Evolutionary conservation across 2,888 invertebrate species (phyloP), one percentile per base, ranked within the genome.

Genomic region (Nephrotoma appendiculata): DNA sequence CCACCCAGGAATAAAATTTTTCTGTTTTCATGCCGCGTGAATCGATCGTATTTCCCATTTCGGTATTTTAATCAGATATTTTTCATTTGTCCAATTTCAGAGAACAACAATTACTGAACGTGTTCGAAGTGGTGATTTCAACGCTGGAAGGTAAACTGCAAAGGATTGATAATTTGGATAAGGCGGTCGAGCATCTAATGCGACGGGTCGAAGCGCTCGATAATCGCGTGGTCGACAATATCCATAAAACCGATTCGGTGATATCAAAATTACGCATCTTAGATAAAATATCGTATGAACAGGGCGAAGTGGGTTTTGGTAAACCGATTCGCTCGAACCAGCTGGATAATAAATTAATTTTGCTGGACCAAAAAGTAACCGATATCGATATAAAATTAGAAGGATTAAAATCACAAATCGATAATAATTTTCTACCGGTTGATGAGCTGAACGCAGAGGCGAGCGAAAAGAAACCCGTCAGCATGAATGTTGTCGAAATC

Each of bases 51-150:
- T 52, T 15, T n/a, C n/a, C n/a, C 52, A 52, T 15, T 52, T 52
- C 52, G 15, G 52, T 15, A 52, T 6, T 44, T 44, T 44, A 44
- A 11, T 6, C 44, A 9, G 6, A 48, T 12, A 43, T 85, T 85
- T 45, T 43, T 42, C 9, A 87, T 88, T 89, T 89, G 88, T 89
- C 91, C 92, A 92, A 90, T 94, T 94, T 88, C 95, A 97, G 97
- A 92, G 97, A 97, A 91, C 96, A 96, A 91, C 96, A 97, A 91
- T 94, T 97, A 88, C 95, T 96, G 92, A 96, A 96, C 91, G 96
- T 97, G 87, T 97, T 97, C 92, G 97, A 97, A 92, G 96, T 96
- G 87, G 96, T 98, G 89, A 96, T 97, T 87, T 96, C 96, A 89
- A 97, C 97, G 42, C 92, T 97, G 89, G 97, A 97, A 91, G 96